Evolutionary conservation across 2,113 vertebrate genomes (phyloP).

Genomic region (Narcine bancroftii): DNA sequence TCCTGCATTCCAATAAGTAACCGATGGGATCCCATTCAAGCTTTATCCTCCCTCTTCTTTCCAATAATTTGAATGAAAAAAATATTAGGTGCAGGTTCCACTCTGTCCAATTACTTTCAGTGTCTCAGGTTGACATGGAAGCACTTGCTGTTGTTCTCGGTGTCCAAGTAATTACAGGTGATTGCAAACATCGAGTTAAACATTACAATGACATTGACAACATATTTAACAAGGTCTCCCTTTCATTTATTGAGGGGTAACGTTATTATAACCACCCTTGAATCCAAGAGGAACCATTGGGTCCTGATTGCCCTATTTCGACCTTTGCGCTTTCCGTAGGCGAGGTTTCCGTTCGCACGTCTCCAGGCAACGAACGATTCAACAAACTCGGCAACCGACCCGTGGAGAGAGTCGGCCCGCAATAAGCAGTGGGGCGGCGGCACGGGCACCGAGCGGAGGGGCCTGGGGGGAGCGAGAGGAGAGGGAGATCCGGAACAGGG

Average conservation of each 20-base stretch:
- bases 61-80: neutral
- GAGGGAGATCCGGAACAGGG: too few relatives aligned
- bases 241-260: neutral
- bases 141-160: neutral
- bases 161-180: neutral
- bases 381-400: neutral
- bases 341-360: neutral
- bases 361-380: neutral
- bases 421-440: neutral
- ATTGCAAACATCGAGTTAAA: neutral
- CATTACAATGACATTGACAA: too few relatives aligned
- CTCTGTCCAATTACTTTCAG: neutral
- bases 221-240: neutral
- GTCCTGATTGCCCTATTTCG: neutral
- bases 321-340: neutral
- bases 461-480: too few relatives aligned
- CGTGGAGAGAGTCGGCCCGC: too few relatives aligned
- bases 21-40: neutral
- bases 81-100: neutral
- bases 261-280: neutral
- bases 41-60: neutral
- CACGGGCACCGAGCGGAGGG: neutral
- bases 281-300: neutral
- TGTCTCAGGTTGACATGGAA: neutral
- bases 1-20: neutral